Evolutionary conservation across 2,113 vertebrate species (phyloP), one percentile per base, ranked within the genome.

Genomic region (Aplodontia rufa): DNA sequence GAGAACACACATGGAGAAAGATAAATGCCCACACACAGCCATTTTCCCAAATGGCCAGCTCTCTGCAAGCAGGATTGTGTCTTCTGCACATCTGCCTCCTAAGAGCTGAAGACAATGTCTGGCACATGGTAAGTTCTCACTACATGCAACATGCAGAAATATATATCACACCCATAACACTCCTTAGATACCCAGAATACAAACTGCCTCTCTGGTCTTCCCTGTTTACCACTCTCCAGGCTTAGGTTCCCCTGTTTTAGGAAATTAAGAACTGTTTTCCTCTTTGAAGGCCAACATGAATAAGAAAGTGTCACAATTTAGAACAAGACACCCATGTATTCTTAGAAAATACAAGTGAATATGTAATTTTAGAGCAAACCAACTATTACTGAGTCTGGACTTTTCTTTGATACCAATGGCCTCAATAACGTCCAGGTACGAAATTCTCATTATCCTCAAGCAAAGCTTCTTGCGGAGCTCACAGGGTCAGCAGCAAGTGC

Each of bases 11-110:
- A 66, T 4, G 6, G 72, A 42, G 55, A n/a, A 74, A 17, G 13
- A 17, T 5, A 24, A 32, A 40, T 28, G 42, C 40, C 49, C 55
- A 6, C 42, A 53, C 19, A 32, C 1, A 22, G n/a, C 8, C 51
- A 16, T 11, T 6, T 8, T 19, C 30, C 8, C 14, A 1, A 0
- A 3, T 0, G 2, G 6, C 32, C 45, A 12, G 69, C 76, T 37
- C 49, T 69, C 26, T 45, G 80, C 40, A 68, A 12, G 49, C 22
- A 66, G 49, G 12, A 16, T 5, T 22, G 1, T 3, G 6, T 30
- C 68, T 72, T 58, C 47, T 2, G 45, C 22, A 69, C 69, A 55
- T 58, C 75, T 74, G 17, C 19, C 40, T 49, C 19, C 69, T 9
- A 13, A 13, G 8, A 19, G 35, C 37, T 64, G 30, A 26, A 5